Conservation (phyloP, 2,113 vertebrate species). For the Rhinogobius similis region DNA sequence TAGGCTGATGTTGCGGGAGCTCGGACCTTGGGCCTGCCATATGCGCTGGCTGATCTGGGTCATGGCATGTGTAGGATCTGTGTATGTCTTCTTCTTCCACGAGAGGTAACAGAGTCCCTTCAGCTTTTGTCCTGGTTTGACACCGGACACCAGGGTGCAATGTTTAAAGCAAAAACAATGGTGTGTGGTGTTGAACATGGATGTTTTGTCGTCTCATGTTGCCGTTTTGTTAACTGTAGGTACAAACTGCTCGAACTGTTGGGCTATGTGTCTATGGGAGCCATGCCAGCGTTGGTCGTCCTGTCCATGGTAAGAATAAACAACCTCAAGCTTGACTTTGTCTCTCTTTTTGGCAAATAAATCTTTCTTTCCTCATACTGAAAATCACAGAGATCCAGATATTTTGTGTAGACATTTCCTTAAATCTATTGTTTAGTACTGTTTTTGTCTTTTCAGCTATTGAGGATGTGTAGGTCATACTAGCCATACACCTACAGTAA, state of each 20-base stretch:
- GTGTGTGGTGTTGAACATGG: neutral
- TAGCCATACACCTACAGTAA: too few species aligned
- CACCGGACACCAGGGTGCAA: slow-evolving; percentile 26
- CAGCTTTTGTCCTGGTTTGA: neutral
- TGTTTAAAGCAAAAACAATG: slow-evolving; percentile 32
- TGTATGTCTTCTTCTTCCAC: slow-evolving; percentile 90
- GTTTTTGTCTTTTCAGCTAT: too few species aligned
- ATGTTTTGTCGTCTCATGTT: slow-evolving; percentile 14
- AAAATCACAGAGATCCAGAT: neutral
- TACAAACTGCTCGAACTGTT: slow-evolving; percentile 91
- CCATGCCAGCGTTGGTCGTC: slow-evolving; percentile 88
- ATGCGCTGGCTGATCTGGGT: slow-evolving; percentile 95
- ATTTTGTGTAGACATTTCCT: neutral
- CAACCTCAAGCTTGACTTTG: slow-evolving; percentile 3
- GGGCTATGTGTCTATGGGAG: slow-evolving; percentile 88
- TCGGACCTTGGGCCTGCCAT: slow-evolving; percentile 89
- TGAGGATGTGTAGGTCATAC: too few species aligned
- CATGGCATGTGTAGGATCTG: slow-evolving; percentile 83
- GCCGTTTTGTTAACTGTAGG: slow-evolving; percentile 68
- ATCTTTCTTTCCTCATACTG: slow-evolving; percentile 47
- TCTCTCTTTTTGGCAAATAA: neutral
- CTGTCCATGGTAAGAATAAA: slow-evolving; percentile 88
- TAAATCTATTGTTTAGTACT: neutral
- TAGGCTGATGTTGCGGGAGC: slow-evolving; percentile 88
- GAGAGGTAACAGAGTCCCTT: slow-evolving; percentile 79